phyloP scores from a whole-genome alignment of 1,140 invertebrate genomes.

The Gerris buenoi region DNA sequence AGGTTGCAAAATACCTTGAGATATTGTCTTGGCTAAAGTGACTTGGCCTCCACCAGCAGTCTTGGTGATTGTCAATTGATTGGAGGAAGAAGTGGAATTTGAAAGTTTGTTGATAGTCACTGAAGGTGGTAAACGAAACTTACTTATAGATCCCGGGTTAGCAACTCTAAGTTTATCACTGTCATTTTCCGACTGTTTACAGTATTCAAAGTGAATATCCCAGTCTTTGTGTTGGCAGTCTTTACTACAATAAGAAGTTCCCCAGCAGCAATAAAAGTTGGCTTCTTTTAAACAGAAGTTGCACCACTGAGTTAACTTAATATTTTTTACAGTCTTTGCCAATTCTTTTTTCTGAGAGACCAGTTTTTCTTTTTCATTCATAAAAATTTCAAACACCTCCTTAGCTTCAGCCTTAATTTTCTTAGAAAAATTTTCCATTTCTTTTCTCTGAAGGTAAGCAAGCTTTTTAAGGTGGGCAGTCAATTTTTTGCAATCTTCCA shows the following conservation, averaged over 20 bases:
- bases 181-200: background rate
- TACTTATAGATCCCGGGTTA: background rate
- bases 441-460: background rate
- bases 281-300: slow-evolving; percentile 69
- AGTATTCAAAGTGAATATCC: background rate
- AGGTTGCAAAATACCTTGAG: too few relatives aligned
- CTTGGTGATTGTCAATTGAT: too few relatives aligned
- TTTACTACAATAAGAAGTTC: slow-evolving; percentile 81
- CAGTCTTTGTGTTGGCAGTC: slow-evolving; percentile 45
- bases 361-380: background rate
- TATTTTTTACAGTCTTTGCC: background rate
- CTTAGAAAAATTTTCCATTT: background rate
- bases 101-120: background rate
- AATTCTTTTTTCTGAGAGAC: background rate
- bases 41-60: too few relatives aligned
- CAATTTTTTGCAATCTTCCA: background rate
- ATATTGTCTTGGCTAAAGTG: too few relatives aligned
- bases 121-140: background rate
- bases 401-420: background rate
- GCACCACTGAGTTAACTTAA: slow-evolving; percentile 27
- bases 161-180: background rate
- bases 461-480: background rate
- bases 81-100: too few relatives aligned
- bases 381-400: background rate
- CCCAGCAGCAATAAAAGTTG: slow-evolving; percentile 86